Evolutionary conservation across 2,888 invertebrate genomes (phyloP), one percentile per base, ranked within the genome.

Genomic region (Catocala fraxini): DNA sequence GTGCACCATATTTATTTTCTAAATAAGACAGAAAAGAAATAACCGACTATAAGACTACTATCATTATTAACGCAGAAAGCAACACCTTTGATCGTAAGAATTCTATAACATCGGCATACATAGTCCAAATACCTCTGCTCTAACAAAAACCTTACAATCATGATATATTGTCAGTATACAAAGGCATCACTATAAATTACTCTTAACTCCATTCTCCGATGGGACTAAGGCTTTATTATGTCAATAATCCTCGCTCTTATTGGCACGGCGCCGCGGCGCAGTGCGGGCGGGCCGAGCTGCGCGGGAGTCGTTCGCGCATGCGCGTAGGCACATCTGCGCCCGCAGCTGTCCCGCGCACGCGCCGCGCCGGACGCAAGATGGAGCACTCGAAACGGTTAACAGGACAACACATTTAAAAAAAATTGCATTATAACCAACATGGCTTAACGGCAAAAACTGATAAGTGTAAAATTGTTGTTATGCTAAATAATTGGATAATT

Each of bases 281-380:
- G 34, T 62, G 56, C 63, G 66, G 63, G 70, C 63, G 64, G 58
- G 64, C 62, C 70, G 63, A 54, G 65, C 68, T 68, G 69, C 69
- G 52, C 59, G 46, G 43, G 47, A 46, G 53, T 34, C 45, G 45
- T 34, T 35, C 34, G 48, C 33, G 63, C 53, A 34, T 54, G 60
- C 61, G 59, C 64, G 65, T 66, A 56, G 68, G 72, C 71, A 71
- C 89, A 88, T 85, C 87, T 88, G 88, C 86, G 74, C 71, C 57
- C 59, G 75, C 88, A 89, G 85, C 85, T 89, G 88, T 65, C 77
- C 48, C 46, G 72, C 57, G 70, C 77, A 75, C 77, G 71, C 72
- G 76, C 66, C 77, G 71, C 72, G 76, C 66, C 72, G 49, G 42
- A 56, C 56, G 63, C 66, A 69, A 64, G 64, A 46, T 68, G 71